Conservation (phyloP, 92 coral and sea anemone species). For the Epizoanthus stellaris region DNA sequence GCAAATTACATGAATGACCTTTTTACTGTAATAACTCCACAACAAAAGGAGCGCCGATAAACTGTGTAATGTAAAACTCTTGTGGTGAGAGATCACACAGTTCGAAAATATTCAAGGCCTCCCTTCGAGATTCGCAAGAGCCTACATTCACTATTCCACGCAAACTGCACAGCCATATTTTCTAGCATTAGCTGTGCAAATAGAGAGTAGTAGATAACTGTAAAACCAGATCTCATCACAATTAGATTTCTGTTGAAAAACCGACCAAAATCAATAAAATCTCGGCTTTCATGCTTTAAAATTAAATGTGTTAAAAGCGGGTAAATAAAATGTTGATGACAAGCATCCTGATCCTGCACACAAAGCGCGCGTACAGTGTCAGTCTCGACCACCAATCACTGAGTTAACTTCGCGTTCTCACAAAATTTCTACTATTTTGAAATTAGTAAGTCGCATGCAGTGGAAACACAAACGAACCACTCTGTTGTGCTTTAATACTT, state of each 20-base stretch:
- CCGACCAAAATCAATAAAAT: conserved; percentile 30
- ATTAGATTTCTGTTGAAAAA: not conserved
- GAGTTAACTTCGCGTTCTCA: not conserved
- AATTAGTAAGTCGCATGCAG: not conserved
- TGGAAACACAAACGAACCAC: too few species aligned
- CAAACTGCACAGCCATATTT: not conserved
- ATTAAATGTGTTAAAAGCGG: conserved; percentile 19
- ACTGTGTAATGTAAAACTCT: conserved; percentile 29
- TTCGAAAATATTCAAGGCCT: not conserved
- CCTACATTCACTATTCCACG: not conserved
- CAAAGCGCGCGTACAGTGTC: conserved; percentile 25
- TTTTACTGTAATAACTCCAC: conserved; percentile 18
- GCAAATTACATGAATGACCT: conserved; percentile 25
- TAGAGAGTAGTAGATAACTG: conserved; percentile 13
- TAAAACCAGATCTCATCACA: not conserved
- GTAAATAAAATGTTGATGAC: conserved; percentile 29
- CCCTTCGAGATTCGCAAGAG: not conserved
- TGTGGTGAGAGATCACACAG: conserved; percentile 29
- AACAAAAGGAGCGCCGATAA: conserved; percentile 25
- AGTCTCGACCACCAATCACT: not conserved
- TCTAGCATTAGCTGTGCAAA: conserved; percentile 1
- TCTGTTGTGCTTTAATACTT: not conserved
- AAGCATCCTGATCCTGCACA: not conserved
- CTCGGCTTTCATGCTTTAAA: conserved; percentile 32
- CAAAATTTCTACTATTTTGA: not conserved